Percentiles rank a stretch among this genome's conserved stretches.
Conservation (phyloP, 2,113 vertebrate genomes). For the Pandion haliaetus region DNA sequence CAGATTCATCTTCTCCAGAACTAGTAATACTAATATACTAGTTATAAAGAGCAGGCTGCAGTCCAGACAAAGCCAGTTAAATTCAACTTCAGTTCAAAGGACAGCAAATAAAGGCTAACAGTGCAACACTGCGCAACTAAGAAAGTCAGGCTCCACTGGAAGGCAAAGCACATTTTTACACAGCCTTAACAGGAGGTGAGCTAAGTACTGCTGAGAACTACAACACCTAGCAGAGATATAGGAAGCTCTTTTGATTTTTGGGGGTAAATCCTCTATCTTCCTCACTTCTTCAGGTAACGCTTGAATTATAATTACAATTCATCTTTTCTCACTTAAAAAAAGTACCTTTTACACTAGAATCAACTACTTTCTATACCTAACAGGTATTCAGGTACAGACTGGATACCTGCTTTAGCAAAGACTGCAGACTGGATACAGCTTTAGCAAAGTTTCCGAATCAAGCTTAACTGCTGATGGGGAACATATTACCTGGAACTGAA, state of each 20-base stretch:
- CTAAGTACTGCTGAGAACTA: not conserved
- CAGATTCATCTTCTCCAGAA: not conserved
- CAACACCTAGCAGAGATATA: not conserved
- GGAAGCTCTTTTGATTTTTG: not conserved
- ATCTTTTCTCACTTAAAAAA: not conserved
- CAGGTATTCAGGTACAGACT: not conserved
- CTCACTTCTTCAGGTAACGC: not conserved
- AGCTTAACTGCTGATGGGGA: not conserved
- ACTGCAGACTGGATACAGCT: not conserved
- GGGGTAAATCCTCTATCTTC: not conserved
- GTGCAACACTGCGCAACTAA: accelerated
- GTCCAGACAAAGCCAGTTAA: not conserved
- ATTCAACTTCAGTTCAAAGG: not conserved
- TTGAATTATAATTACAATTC: not conserved
- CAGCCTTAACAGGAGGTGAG: not conserved
- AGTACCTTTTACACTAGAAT: not conserved
- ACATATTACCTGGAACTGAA: not conserved
- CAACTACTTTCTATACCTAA: accelerated
- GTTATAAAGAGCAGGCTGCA: not conserved
- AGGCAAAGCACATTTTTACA: not conserved
- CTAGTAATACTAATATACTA: not conserved
- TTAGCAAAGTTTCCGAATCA: not conserved
- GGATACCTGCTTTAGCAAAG: no score
- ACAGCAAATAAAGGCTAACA: not conserved
- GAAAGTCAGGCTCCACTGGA: not conserved